phyloP scores from a whole-genome alignment of 2,888 invertebrate genomes.

The Catocala fraxini region DNA sequence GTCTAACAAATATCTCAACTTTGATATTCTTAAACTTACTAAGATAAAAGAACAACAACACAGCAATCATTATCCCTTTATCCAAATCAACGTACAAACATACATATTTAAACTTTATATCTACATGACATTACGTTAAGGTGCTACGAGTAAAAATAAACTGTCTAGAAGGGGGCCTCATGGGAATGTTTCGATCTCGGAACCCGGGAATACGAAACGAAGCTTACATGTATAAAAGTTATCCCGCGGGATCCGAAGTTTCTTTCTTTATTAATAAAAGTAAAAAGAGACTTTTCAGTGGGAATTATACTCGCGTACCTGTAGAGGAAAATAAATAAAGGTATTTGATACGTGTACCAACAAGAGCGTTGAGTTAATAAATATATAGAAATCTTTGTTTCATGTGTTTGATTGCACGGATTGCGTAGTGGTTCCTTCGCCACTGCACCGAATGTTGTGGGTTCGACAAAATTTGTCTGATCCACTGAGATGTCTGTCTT shows the following conservation, averaged over 20 bases:
- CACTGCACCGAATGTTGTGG: too few species aligned
- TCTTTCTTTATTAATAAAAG: slow-evolving; percentile 41
- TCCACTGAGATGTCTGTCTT: too few species aligned
- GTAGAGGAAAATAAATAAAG: background rate
- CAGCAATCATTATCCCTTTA: background rate
- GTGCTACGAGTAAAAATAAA: slow-evolving; percentile 35
- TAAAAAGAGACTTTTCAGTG: slow-evolving; percentile 17
- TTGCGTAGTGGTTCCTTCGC: too few species aligned
- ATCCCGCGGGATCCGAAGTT: slow-evolving; percentile 22
- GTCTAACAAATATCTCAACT: too few species aligned
- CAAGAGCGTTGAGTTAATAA: background rate
- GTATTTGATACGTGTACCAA: background rate
- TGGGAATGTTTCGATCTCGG: slow-evolving; percentile 27
- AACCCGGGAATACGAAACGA: slow-evolving; percentile 29
- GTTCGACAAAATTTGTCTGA: too few species aligned
- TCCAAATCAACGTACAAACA: background rate
- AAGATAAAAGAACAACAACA: too few species aligned
- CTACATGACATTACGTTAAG: slow-evolving; percentile 27
- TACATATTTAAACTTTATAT: slow-evolving; percentile 5
- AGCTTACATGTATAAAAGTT: slow-evolving; percentile 31
- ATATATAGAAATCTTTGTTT: background rate
- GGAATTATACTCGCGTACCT: background rate
- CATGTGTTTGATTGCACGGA: background rate
- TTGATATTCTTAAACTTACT: too few species aligned
- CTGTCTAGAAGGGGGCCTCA: slow-evolving; percentile 18